Conservation (phyloP, 2,888 invertebrate genomes). For the Heliconius aoede region DNA sequence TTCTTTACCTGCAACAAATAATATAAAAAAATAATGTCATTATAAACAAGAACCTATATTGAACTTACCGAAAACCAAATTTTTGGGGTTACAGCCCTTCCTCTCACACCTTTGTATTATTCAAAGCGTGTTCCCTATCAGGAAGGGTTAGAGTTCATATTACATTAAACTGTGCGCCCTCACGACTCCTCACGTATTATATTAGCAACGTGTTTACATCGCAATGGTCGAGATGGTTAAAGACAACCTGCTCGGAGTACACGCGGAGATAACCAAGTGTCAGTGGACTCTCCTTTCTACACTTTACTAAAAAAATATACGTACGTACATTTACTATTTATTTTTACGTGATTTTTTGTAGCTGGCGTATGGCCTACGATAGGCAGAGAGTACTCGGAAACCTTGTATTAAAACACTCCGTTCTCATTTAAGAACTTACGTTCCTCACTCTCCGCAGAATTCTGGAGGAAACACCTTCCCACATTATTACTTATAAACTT, state of each 20-base stretch:
- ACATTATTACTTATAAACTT: not conserved
- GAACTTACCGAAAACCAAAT: not conserved
- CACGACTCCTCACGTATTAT: slow-evolving; percentile 44
- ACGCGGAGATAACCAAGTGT: not conserved
- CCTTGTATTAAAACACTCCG: not conserved
- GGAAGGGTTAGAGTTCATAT: slow-evolving; percentile 26
- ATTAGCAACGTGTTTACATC: slow-evolving; percentile 42
- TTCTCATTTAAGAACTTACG: not conserved
- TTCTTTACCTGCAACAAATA: not conserved
- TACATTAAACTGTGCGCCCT: slow-evolving; percentile 9
- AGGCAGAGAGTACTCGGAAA: too few relatives aligned
- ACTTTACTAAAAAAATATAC: not conserved
- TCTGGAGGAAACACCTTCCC: too few relatives aligned
- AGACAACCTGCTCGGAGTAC: not conserved
- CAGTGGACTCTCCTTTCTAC: too few relatives aligned
- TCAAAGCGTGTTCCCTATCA: slow-evolving; percentile 12
- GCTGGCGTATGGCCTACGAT: too few relatives aligned
- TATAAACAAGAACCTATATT: not conserved
- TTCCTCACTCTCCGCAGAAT: not conserved
- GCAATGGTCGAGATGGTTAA: not conserved
- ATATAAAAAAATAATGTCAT: not conserved
- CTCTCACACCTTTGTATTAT: not conserved
- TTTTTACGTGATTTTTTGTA: not conserved
- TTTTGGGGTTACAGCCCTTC: not conserved
- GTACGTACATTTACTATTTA: too few relatives aligned